Percentiles rank a stretch among this genome's conserved stretches.
phyloP scores from a whole-genome alignment of 2,888 invertebrate genomes.

The Chrysodeixis includens region DNA sequence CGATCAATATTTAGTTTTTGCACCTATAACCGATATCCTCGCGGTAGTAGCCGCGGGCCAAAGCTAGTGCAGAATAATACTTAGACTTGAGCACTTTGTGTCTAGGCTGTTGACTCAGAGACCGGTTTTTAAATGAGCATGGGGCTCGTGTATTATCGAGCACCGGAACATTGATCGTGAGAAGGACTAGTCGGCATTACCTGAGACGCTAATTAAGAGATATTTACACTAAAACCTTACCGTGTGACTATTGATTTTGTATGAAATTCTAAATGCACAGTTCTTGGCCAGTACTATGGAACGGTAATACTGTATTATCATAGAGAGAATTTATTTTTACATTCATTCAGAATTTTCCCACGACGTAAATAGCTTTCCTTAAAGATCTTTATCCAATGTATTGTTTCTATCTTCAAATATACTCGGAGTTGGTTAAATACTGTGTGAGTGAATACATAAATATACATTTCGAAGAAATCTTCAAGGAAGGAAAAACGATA shows the following conservation, averaged over 20 bases:
- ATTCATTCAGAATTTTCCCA: too few species aligned
- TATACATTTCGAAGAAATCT: too few species aligned
- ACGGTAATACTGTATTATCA: background rate
- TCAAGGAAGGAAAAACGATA: too few species aligned
- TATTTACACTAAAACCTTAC: slow-evolving; percentile 8
- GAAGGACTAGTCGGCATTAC: slow-evolving; percentile 24
- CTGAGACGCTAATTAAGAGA: slow-evolving; percentile 12
- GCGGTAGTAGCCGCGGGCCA: too few species aligned
- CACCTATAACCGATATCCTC: too few species aligned
- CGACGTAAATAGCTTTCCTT: too few species aligned
- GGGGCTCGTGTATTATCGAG: slow-evolving; percentile 14
- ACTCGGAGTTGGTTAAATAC: too few species aligned
- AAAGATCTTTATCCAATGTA: too few species aligned
- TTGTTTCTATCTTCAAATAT: too few species aligned
- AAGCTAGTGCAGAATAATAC: background rate
- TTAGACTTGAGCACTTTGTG: background rate
- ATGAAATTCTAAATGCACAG: background rate
- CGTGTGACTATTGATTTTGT: background rate
- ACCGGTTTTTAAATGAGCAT: slow-evolving; percentile 37
- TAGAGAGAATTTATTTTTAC: background rate
- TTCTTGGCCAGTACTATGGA: too few species aligned
- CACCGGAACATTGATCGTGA: slow-evolving; percentile 35
- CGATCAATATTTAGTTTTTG: too few species aligned
- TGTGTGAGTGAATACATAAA: too few species aligned
- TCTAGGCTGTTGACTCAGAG: slow-evolving; percentile 43